These are phyloP conservation scores for Paramormyrops kingsleyae DNA, from an alignment of 2,113 vertebrate species.

Conservation along the genomic window DNA sequence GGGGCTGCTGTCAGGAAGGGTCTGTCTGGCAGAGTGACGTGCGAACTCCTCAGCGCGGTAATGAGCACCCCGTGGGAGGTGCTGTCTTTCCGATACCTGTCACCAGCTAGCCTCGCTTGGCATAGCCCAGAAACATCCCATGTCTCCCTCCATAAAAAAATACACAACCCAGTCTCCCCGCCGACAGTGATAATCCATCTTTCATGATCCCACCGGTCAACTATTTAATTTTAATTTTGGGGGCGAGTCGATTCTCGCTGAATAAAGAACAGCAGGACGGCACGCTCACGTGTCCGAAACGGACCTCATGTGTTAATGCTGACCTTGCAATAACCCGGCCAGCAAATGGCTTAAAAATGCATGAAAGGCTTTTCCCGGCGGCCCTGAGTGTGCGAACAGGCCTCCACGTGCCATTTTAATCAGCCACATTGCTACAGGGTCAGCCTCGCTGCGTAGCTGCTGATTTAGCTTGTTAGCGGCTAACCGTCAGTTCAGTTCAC, in stretches of 20 bases:
- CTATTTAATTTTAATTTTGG: not conserved
- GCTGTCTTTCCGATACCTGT: not conserved
- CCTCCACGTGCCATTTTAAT: not conserved
- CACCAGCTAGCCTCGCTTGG: not conserved
- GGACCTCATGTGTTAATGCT: not conserved
- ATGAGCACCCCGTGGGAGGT: slow-evolving; percentile 1
- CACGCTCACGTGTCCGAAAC: not conserved
- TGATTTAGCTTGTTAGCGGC: not conserved
- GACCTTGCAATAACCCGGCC: not conserved
- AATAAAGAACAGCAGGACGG: not conserved
- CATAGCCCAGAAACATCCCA: not conserved
- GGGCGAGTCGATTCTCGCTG: not conserved
- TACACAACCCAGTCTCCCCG: not conserved
- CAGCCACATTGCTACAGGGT: not conserved
- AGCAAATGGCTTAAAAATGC: not conserved
- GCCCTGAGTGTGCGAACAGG: not conserved
- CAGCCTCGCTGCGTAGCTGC: not conserved
- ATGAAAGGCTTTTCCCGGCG: not conserved
- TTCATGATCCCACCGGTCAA: not conserved
- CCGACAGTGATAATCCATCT: not conserved
- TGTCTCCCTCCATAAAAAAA: not conserved
- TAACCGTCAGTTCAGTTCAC: not conserved
- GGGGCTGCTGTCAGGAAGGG: not conserved
- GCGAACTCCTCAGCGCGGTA: not conserved
- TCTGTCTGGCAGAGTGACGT: not conserved